These are phyloP conservation scores for Heliconius sara DNA, from an alignment of 2,888 invertebrate genomes.

Conservation along the genomic window DNA sequence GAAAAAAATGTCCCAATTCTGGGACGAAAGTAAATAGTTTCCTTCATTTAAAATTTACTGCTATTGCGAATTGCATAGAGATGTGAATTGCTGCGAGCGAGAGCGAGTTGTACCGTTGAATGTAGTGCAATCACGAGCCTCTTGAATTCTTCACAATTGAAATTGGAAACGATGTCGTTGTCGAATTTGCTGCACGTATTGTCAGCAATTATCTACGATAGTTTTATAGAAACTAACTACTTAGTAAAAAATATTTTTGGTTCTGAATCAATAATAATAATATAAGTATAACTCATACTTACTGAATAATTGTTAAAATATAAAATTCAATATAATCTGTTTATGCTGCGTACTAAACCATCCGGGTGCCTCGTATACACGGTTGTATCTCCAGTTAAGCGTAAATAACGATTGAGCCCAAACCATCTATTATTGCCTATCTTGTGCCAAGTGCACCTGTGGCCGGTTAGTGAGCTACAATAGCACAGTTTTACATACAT, in stretches of 20 bases:
- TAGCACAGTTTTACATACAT: constrained; percentile 19
- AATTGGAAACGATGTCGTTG: constrained; percentile 36
- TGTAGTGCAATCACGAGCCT: constrained; percentile 51
- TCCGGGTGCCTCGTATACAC: not conserved
- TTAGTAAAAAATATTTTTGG: not conserved
- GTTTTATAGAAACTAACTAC: constrained; percentile 4
- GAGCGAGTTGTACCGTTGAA: constrained; percentile 44
- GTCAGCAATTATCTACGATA: constrained; percentile 29
- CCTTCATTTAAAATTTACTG: constrained; percentile 35
- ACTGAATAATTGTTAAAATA: not conserved
- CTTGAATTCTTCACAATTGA: constrained; percentile 49
- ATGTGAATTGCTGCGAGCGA: constrained; percentile 31
- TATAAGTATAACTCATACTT: not conserved
- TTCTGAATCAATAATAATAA: no score
- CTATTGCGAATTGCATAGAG: constrained; percentile 39
- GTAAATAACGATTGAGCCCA: constrained; percentile 33
- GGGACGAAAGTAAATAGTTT: constrained; percentile 37
- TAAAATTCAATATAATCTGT: not conserved
- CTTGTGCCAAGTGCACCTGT: constrained; percentile 34
- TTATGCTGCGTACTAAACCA: not conserved
- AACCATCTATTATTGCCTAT: constrained; percentile 33
- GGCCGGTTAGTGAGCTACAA: constrained; percentile 18
- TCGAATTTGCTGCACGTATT: constrained; percentile 26
- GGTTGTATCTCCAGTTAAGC: constrained; percentile 9
- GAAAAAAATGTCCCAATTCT: constrained; percentile 50